Conservation (phyloP, 2,797 vertebrate species). For the Ctenochaetus hawaiiensis region DNA sequence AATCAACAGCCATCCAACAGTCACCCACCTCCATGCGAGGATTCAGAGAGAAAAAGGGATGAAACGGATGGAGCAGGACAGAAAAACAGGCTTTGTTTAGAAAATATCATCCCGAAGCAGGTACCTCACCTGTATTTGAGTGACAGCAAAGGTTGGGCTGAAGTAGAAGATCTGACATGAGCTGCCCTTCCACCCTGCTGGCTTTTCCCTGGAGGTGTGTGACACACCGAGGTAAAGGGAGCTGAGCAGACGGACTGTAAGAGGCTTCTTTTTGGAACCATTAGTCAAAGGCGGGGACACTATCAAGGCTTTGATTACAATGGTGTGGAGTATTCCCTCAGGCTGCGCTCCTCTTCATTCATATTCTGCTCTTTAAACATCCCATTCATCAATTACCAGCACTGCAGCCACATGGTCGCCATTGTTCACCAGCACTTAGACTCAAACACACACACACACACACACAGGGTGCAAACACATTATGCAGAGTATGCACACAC, state of each 20-base stretch:
- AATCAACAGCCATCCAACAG: constrained; percentile 47
- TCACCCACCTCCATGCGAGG: neutral
- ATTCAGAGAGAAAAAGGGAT: neutral
- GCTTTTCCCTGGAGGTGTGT: constrained; percentile 45
- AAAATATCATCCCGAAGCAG: neutral
- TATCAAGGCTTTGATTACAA: constrained; percentile 86
- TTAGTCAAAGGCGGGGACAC: constrained; percentile 85
- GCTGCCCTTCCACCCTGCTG: constrained; percentile 4
- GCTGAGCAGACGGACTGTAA: constrained; percentile 80
- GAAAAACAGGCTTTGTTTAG: no score
- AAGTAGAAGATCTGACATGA: constrained; percentile 9
- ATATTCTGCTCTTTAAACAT: constrained; percentile 85
- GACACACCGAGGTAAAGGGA: constrained; percentile 26
- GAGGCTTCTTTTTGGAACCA: constrained; percentile 80
- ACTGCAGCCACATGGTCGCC: constrained; percentile 27
- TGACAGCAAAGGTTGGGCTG: constrained; percentile 22
- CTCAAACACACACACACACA: constrained; percentile 20
- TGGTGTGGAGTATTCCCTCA: constrained; percentile 84
- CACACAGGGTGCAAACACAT: constrained; percentile 20
- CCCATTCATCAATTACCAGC: constrained; percentile 87
- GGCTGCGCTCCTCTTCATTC: constrained; percentile 85
- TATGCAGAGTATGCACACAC: constrained; percentile 13
- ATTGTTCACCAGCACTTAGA: constrained; percentile 50
- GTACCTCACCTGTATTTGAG: constrained; percentile 42
- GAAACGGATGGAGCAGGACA: neutral